Evolutionary conservation across 2,797 vertebrate genomes (phyloP), one percentile per base, ranked within the genome.

Genomic region (Pseudomugil gertrudae): DNA sequence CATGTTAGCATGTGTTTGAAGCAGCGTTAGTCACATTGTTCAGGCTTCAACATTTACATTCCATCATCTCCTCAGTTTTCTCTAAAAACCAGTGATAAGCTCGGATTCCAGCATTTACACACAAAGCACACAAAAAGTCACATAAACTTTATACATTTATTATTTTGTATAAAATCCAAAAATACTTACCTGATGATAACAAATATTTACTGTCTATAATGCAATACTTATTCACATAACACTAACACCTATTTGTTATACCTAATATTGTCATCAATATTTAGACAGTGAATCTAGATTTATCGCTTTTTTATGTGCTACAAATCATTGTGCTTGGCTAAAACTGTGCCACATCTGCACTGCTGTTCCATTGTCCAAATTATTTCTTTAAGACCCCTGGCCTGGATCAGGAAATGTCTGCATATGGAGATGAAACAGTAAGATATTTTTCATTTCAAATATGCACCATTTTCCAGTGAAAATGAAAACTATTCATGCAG

Each of bases 351-450:
- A 80, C 78, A 77, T 63, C 65, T 87, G 69, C 77, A 84, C 48
- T 85, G 80, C 84, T 92, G 66, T 86, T 84, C 61, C 87, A 61
- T 80, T 92, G 64, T 91, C 86, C 81, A 85, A 82, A 92, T 90
- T 74, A 85, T 94, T 88, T 93, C 68, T 91, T 93, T 57, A 91
- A 94, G 93, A 93, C 76, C 77, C 86, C 87, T 68, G 88, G 80
- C 64, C 86, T 77, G 90, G 92, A 94, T 90, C 89, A 90, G 84
- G 87, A 92, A 91, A 90, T 60, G 47, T 92, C 90, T 72, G 65
- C 86, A 87, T 90, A 81, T 92, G 92, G 88, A 89, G 88, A 91
- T 89, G 88, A 85, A 88, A 90, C 93, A 92, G 93, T 95, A 94
- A 95, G 93, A 89, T 74, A 84, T 80, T 77, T 88, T 91, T 14